A percentile compares a stretch with the other conserved stretches of the same genome.
Conservation (phyloP, 2,797 vertebrate species). For the Neosilurus mollespiculum region DNA sequence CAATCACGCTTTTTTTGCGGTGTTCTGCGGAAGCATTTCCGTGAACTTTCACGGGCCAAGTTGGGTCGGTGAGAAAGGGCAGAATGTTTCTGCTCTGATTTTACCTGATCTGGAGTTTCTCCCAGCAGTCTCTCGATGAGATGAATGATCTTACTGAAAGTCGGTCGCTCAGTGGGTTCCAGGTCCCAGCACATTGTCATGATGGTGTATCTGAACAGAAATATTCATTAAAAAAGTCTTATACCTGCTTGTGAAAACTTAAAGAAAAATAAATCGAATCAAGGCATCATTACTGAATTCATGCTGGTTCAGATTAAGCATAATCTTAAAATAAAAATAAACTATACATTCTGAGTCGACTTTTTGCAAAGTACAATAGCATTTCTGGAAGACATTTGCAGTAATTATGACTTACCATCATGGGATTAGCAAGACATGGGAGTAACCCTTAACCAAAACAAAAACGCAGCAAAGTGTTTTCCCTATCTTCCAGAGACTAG, state of each 20-base stretch:
- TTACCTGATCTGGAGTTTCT: slow-evolving; percentile 72
- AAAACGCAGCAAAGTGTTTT: no score
- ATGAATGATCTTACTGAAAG: slow-evolving; percentile 84
- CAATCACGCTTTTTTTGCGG: no score
- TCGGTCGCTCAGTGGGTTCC: slow-evolving; percentile 86
- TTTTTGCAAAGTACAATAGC: neutral
- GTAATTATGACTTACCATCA: neutral
- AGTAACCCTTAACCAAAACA: no score
- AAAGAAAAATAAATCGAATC: neutral
- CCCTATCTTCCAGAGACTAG: no score
- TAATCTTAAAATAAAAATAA: neutral
- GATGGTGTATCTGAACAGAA: slow-evolving; percentile 81
- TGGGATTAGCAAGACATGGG: neutral
- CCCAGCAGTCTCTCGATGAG: slow-evolving; percentile 83
- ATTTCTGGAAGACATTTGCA: neutral
- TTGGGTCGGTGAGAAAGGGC: no score
- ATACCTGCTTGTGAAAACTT: neutral
- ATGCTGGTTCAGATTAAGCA: neutral
- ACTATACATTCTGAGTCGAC: neutral
- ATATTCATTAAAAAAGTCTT: slow-evolving; percentile 8
- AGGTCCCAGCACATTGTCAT: slow-evolving; percentile 97
- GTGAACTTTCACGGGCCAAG: no score
- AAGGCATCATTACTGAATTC: neutral
- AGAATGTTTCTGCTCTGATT: neutral
- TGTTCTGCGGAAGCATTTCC: no score